Conservation (phyloP, 2,113 vertebrate genomes). For the Campylomormyrus tamandua region DNA sequence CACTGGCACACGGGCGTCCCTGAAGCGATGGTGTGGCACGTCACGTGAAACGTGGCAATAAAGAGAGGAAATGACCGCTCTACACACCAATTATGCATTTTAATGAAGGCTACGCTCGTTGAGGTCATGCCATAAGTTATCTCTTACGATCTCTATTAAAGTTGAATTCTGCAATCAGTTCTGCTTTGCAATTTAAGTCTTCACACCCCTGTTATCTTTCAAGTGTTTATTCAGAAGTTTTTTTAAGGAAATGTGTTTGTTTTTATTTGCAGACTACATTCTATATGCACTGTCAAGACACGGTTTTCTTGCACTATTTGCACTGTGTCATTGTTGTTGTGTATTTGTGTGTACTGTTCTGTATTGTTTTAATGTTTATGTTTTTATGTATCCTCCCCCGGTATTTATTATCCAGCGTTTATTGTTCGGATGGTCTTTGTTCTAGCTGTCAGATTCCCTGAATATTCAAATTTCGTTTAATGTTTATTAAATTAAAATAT, state of each 20-base stretch:
- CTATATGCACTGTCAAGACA: neutral
- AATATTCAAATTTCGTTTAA: neutral
- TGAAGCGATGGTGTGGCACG: neutral
- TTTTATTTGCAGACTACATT: neutral
- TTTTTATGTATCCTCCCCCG: neutral
- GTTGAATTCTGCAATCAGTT: neutral
- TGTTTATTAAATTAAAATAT: neutral
- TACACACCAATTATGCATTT: neutral
- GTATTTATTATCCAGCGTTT: neutral
- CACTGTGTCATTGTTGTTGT: neutral
- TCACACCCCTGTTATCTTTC: neutral
- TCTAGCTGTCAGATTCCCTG: neutral
- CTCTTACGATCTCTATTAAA: neutral
- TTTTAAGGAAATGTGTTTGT: neutral
- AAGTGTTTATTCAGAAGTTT: neutral
- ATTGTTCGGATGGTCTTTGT: neutral
- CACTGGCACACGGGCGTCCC: neutral
- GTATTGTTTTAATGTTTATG: neutral
- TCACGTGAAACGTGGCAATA: neutral
- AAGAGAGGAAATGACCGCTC: neutral
- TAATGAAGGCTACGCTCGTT: neutral
- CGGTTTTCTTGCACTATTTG: neutral
- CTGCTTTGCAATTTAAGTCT: neutral
- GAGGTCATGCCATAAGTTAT: neutral
- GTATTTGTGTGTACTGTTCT: neutral